Base-by-base conservation (phyloP, 2,113 vertebrate species). In the Chelonoidis abingdonii region DNA sequence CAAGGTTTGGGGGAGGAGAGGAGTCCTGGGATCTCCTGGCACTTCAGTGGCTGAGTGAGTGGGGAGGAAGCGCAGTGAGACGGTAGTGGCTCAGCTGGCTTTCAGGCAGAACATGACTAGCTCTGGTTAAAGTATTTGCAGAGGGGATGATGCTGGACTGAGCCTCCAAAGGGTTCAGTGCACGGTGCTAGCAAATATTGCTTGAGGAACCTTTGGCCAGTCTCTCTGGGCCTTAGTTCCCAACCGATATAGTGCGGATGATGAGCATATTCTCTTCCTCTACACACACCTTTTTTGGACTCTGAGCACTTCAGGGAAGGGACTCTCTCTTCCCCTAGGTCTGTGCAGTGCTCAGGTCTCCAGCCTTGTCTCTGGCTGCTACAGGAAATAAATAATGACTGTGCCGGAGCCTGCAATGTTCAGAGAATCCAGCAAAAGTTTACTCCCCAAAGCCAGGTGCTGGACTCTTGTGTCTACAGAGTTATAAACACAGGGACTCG, bases 1-100 rank as follows among this genome's bases (percentile, higher is more conserved):
- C 35, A 9, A 38, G 35, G 35, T 16, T 8, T 69, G 29, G 82
- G 84, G 94, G 81, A 79, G 17, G 38, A 25, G 83, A 92, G 50
- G 50, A 95, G 89, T 38, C 85, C 87, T 24, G 29, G 24, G 31
- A 69, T 88, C 59, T 88, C 87, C 5, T 35, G 31, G 0, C 29
- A 52, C 52, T 82, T 4, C 47, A 17, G 22, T 1, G 25, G 1
- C 69, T 6, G 47, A 88, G 54, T 16, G 78, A 0, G 10, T 0
- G 0, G n/a, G 14, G 19, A 62, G 16, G 22, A 31, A 16, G 35
- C 21, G 35, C 35, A 10, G 16, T 10, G 65, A n/a, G 65, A 19
- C 17, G 35, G 17, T 31, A 8, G 65, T 4, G 5, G 16, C 17
- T 10, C 35, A 38, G 35, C 62, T 69, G n/a, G 35, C 35, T 69